Evolutionary conservation across 2,797 vertebrate genomes (phyloP).

Genomic region (Myiothlypis coronata): DNA sequence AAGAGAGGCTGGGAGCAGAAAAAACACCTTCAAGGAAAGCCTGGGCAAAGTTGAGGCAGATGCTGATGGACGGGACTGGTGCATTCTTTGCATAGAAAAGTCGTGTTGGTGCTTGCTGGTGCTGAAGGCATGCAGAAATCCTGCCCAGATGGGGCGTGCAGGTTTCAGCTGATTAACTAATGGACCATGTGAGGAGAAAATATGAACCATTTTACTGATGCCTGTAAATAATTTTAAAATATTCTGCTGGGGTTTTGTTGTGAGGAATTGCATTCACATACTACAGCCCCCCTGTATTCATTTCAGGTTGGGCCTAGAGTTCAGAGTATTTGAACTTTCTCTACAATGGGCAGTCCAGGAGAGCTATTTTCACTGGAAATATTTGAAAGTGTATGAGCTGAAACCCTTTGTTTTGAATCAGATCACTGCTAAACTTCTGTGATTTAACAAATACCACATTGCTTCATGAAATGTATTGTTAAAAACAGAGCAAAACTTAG

Average conservation of each 20-base stretch:
- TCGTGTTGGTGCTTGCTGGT: conserved; percentile 48
- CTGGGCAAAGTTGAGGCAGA: neutral
- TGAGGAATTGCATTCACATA: neutral
- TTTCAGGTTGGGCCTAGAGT: neutral
- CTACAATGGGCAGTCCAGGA: neutral
- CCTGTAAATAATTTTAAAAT: neutral
- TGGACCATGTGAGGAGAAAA: neutral
- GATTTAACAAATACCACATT: neutral
- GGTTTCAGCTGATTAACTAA: conserved; percentile 22
- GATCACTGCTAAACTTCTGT: neutral
- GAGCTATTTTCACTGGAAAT: neutral
- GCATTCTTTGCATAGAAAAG: conserved; percentile 20
- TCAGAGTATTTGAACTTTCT: neutral
- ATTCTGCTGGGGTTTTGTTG: neutral
- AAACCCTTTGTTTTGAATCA: neutral
- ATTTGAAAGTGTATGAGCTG: neutral
- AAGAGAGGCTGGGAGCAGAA: neutral
- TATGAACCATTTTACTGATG: neutral
- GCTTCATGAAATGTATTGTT: neutral
- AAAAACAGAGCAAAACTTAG: neutral
- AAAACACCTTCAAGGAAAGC: neutral
- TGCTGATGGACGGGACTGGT: neutral
- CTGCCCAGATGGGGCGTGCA: conserved; percentile 39
- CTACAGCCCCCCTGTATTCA: rapidly evolving
- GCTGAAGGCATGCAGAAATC: conserved; percentile 18